Percentiles rank a stretch among this genome's conserved stretches.
phyloP scores from a whole-genome alignment of 2,888 invertebrate genomes.

The Amblyjoppa proteus region DNA sequence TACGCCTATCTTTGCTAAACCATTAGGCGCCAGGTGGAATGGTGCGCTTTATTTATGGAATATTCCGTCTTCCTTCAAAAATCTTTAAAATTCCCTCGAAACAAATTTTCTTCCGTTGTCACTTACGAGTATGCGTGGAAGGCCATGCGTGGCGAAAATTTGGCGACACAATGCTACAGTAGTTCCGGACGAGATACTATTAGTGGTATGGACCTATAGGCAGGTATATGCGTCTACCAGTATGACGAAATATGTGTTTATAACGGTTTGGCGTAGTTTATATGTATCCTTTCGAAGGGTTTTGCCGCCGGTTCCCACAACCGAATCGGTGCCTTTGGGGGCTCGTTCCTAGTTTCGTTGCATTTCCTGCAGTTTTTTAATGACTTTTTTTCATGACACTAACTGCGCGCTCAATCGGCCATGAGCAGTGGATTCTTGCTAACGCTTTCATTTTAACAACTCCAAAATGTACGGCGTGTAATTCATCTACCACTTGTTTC shows the following conservation, averaged over 20 bases:
- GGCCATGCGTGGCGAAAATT: slow-evolving; percentile 5
- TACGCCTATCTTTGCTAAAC: background rate
- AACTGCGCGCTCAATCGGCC: too few relatives aligned
- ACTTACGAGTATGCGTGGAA: background rate
- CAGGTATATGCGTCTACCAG: slow-evolving; percentile 10
- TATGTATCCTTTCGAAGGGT: background rate
- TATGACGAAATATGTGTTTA: background rate
- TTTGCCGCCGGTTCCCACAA: background rate
- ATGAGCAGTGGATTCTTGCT: too few relatives aligned
- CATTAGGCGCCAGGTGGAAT: slow-evolving; percentile 7
- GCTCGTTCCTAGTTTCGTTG: background rate
- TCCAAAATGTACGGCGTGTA: too few relatives aligned
- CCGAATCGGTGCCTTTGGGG: background rate
- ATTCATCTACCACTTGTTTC: too few relatives aligned
- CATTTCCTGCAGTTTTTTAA: background rate
- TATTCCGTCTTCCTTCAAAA: background rate
- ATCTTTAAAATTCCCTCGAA: background rate
- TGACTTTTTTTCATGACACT: too few relatives aligned
- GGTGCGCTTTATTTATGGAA: background rate
- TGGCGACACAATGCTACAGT: background rate
- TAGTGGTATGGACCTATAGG: background rate
- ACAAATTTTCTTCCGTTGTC: slow-evolving; percentile 15
- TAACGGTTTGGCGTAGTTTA: background rate
- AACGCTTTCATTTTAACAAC: too few relatives aligned
- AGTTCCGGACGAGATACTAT: background rate